A percentile compares a stretch with the other conserved stretches of the same genome.
Conservation (phyloP, 1,140 invertebrate species). For the Microplitis mediator region DNA sequence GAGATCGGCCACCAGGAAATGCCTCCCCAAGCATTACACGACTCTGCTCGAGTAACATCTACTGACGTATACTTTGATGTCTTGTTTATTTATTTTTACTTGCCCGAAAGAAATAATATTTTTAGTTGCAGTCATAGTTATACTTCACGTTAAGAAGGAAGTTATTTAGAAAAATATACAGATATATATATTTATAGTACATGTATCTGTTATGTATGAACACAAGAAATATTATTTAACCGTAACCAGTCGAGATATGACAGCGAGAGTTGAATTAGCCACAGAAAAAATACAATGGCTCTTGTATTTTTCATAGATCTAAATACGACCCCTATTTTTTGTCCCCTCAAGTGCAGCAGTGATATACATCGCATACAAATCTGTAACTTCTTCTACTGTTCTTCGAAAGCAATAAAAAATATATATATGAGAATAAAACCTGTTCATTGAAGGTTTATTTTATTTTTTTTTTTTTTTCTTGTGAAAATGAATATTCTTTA, state of each 20-base stretch:
- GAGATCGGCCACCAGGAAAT: conserved; percentile 41
- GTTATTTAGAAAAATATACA: too few relatives aligned
- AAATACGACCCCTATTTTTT: conserved; percentile 35
- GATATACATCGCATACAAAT: neutral
- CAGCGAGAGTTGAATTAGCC: conserved; percentile 48
- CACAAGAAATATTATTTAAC: conserved; percentile 24
- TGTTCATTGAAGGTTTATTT: too few relatives aligned
- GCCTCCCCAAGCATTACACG: conserved; percentile 26
- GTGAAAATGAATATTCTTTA: neutral
- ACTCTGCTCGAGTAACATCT: conserved; percentile 10
- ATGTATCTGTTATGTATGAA: too few relatives aligned
- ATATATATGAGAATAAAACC: neutral
- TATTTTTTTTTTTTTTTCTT: neutral
- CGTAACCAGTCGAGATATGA: conserved; percentile 29
- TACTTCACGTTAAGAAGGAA: too few relatives aligned
- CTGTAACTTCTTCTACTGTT: neutral
- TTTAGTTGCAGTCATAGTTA: too few relatives aligned
- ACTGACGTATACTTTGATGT: neutral
- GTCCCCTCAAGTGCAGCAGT: conserved; percentile 33
- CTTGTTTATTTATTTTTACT: conserved; percentile 1
- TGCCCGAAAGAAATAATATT: too few relatives aligned
- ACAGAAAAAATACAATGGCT: conserved; percentile 47
- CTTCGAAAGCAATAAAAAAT: neutral
- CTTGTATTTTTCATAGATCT: conserved; percentile 11
- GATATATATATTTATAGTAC: too few relatives aligned